Evolutionary conservation across 1,140 invertebrate genomes (phyloP), one percentile per base, ranked within the genome.

Genomic region (Chymomyza costata): DNA sequence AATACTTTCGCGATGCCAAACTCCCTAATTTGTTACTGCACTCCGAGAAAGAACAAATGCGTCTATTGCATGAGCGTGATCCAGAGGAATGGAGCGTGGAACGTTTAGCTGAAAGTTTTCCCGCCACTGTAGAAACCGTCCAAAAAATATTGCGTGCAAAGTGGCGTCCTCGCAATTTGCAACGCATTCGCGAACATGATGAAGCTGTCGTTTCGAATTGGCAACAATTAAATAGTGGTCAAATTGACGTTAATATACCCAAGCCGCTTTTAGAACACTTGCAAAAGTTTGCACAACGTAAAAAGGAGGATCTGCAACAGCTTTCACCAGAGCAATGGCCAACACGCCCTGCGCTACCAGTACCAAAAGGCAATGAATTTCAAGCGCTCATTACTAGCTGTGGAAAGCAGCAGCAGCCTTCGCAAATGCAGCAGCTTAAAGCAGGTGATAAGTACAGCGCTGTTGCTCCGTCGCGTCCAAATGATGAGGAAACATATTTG

Each of bases 41-140:
- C 88, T 89, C 90, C 57, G 94, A 96, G 78, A 95, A 93, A 78
- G 89, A 95, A 85, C 91, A 95, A 85, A 95, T 97, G 38, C 86
- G 89, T 38, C 88, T 90, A 58, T 86, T 97, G 1, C 88, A 93
- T 69, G 58, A 86, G 14, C 86, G 87, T 10, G 87, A 94, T 85
- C 90, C 93, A 7, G 86, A 91, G 21, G 89, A 91, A 68, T 96
- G 94, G 93, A 91, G 89, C 2, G 68, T 89, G 2, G 90, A 93
- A 51, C 90, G 81, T 55, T 86, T 97, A 13, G 89, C 93, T 3
- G 90, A 94, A 74, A 91, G 92, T 81, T 97, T 95, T 88, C 94
- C 94, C 31, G 90, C 91, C 11, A 88, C 91, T 17, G 89, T 90
- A 3, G 87, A 88, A 8, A 85, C 87, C 18, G 89, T 91, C 30